Evolutionary conservation across 2,888 invertebrate species (phyloP).

Genomic region (Pristionchus mayeri): DNA sequence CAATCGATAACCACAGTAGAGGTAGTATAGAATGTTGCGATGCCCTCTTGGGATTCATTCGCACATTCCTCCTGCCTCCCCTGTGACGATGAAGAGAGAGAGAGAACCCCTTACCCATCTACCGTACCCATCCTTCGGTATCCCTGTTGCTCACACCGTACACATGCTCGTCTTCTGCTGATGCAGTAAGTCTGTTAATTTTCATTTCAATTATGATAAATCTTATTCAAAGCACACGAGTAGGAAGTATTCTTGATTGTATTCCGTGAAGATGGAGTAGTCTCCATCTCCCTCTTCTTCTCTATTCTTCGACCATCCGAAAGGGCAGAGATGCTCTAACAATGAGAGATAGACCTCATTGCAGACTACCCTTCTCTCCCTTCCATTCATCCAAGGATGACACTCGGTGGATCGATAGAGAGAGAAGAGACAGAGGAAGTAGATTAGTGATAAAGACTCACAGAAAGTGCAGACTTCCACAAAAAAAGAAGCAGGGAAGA

Average conservation of each 20-base stretch:
- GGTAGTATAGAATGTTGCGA: constrained; percentile 46
- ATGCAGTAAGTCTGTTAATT: too few relatives aligned
- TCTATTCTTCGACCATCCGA: too few relatives aligned
- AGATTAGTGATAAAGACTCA: constrained; percentile 5
- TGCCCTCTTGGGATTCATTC: constrained; percentile 18
- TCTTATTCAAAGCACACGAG: too few relatives aligned
- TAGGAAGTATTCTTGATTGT: too few relatives aligned
- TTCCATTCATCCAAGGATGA: background rate
- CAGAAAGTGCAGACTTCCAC: constrained; percentile 8
- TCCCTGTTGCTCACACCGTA: too few relatives aligned
- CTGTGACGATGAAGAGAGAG: constrained; percentile 6
- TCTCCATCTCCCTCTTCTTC: background rate
- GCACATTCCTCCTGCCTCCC: constrained; percentile 42
- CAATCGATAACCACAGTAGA: constrained; percentile 43
- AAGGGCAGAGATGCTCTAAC: too few relatives aligned
- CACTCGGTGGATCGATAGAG: background rate
- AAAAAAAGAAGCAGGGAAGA: background rate
- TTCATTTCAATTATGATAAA: too few relatives aligned
- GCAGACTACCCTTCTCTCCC: too few relatives aligned
- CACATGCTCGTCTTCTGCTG: too few relatives aligned
- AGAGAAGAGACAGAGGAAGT: background rate
- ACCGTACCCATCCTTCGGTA: background rate
- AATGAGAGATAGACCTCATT: too few relatives aligned
- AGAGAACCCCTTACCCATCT: too few relatives aligned
- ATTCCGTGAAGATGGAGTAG: background rate